Base-by-base conservation (phyloP, 2,888 invertebrate genomes). In the Callimorpha dominula region DNA sequence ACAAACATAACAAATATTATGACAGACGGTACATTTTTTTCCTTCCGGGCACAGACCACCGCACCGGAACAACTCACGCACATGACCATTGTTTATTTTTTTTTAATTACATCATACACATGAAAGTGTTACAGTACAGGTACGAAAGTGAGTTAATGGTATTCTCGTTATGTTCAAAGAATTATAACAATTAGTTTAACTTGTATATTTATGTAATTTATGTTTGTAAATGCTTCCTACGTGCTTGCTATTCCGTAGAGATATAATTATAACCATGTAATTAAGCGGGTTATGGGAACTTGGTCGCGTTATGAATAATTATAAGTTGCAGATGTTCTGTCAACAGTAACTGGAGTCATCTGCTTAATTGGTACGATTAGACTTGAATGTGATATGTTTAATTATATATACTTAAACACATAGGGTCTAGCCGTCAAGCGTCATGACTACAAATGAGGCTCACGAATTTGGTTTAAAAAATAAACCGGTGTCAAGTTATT, bases 91-190 rank as follows among this genome's bases (percentile, higher is more conserved):
- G 87, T 88, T 68, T 68, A 88, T 78, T 81, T 78, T 86, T n/a
- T 86, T 84, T 83, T 82, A 72, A 82, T 91, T 90, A 90, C 89
- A 87, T 89, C 91, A 94, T 81, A 72, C 82, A 75, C 79, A 87
- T 79, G 91, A 92, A 92, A 92, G 91, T 91, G 92, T 90, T 86
- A 88, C 86, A 88, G 82, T 89, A 89, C 88, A 63, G 88, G 84
- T 88, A 88, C 89, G 94, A 95, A 93, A 95, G 94, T 90, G 93
- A 94, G 91, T 92, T 93, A 92, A 92, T 93, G 86, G 79, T 83
- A 89, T 90, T 87, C 87, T 81, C 77, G 78, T 80, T 78, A 80
- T 81, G 78, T 78, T 77, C 73, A 68, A 70, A 75, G 73, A 76
- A 81, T 86, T 83, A 83, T 76, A 78, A 81, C 82, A 76, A 77